These are phyloP conservation scores for Aporophyla lueneburgensis DNA, from an alignment of 2,888 invertebrate genomes.

Conservation along the genomic window DNA sequence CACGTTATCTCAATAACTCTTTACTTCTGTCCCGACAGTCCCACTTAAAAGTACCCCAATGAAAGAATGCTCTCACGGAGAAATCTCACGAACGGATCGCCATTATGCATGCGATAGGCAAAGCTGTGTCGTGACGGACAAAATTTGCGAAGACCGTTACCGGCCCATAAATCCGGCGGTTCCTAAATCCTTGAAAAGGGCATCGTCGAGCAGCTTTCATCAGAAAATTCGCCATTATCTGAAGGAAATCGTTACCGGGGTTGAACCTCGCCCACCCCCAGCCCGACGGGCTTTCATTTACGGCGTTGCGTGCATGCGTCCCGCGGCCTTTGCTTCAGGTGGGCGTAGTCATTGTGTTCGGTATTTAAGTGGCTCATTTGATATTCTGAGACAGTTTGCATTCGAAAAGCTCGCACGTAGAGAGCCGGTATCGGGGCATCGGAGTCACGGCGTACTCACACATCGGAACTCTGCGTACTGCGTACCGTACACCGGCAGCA, in stretches of 20 bases:
- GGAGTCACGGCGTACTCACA: slow-evolving; percentile 75
- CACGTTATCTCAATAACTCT: slow-evolving; percentile 82
- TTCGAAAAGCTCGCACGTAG: slow-evolving; percentile 87
- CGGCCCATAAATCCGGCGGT: slow-evolving; percentile 84
- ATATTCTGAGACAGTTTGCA: slow-evolving; percentile 90
- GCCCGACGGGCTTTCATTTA: slow-evolving; percentile 87
- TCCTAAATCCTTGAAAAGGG: slow-evolving; percentile 88
- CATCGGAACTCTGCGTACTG: slow-evolving; percentile 57
- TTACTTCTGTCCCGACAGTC: slow-evolving; percentile 70
- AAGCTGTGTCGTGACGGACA: slow-evolving; percentile 81
- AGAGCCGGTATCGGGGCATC: slow-evolving; percentile 82
- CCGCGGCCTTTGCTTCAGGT: slow-evolving; percentile 88
- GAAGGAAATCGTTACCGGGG: slow-evolving; percentile 90
- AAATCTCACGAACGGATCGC: slow-evolving; percentile 72
- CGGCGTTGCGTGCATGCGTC: slow-evolving; percentile 89
- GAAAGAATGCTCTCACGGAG: slow-evolving; percentile 73
- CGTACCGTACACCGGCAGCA: slow-evolving; percentile 62
- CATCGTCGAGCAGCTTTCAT: slow-evolving; percentile 87
- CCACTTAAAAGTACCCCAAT: slow-evolving; percentile 75
- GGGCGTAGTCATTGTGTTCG: slow-evolving; percentile 89
- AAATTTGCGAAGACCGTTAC: slow-evolving; percentile 83
- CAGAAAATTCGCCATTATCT: slow-evolving; percentile 90
- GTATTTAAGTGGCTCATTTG: slow-evolving; percentile 91
- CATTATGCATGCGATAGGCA: slow-evolving; percentile 81
- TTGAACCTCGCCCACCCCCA: slow-evolving; percentile 86